Percentiles rank a stretch among this genome's conserved stretches.
Conservation (phyloP, 1,140 invertebrate genomes). For the Aethina tumida region DNA sequence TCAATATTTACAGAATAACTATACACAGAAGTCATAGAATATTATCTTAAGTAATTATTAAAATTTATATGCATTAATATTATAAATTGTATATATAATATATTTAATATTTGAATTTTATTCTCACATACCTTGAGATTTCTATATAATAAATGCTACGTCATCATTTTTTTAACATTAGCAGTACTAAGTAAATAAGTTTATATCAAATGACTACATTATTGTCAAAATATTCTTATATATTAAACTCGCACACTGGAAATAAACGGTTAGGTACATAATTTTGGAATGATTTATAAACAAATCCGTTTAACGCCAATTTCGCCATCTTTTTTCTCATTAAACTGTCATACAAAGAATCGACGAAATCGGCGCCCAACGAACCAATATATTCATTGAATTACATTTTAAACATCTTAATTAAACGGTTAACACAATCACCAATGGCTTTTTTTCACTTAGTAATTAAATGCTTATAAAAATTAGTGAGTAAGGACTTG, state of each 20-base stretch:
- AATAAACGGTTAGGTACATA: slow-evolving; percentile 35
- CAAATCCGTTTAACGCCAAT: slow-evolving; percentile 7
- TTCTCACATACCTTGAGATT: slow-evolving; percentile 31
- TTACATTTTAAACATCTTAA: slow-evolving; percentile 17
- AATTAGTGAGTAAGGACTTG: slow-evolving; percentile 32
- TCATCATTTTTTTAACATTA: slow-evolving; percentile 29
- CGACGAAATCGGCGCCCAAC: not conserved
- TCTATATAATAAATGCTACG: slow-evolving; percentile 35
- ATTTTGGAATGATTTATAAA: slow-evolving; percentile 33
- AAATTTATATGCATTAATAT: slow-evolving; percentile 27
- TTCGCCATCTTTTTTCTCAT: not conserved
- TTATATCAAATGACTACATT: slow-evolving; percentile 37
- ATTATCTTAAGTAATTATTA: slow-evolving; percentile 26
- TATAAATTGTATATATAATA: slow-evolving; percentile 26
- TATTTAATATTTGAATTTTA: slow-evolving; percentile 28
- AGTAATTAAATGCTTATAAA: slow-evolving; percentile 34
- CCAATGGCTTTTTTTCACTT: slow-evolving; percentile 23
- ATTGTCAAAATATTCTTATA: slow-evolving; percentile 35
- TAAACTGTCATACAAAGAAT: no score
- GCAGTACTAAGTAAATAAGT: slow-evolving; percentile 31
- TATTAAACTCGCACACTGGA: slow-evolving; percentile 31
- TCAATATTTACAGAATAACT: slow-evolving; percentile 28
- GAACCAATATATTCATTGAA: not conserved
- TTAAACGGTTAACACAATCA: slow-evolving; percentile 30
- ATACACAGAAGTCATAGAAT: slow-evolving; percentile 23